A percentile compares a stretch with the other conserved stretches of the same genome.
Evolutionary conservation across 2,797 vertebrate genomes (phyloP).

Genomic region (Pelobates cultripes): DNA sequence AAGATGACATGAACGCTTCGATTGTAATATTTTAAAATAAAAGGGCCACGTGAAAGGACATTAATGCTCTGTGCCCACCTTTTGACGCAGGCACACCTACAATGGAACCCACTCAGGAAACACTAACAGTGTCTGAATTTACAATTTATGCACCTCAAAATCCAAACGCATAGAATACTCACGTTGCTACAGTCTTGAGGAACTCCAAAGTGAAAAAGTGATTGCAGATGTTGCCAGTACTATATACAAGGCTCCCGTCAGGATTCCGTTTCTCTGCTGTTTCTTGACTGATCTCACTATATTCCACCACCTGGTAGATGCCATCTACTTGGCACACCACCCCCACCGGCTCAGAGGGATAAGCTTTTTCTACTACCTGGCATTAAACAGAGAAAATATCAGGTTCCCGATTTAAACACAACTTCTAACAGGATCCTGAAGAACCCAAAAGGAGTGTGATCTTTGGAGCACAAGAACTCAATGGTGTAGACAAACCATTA

Average conservation of each 20-base stretch:
- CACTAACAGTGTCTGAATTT: too few species aligned
- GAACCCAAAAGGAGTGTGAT: too few species aligned
- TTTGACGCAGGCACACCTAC: too few species aligned
- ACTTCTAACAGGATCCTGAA: too few species aligned
- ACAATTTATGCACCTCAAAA: too few species aligned
- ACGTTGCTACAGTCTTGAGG: constrained; percentile 80
- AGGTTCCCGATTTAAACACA: neutral
- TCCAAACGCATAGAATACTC: constrained; percentile 48
- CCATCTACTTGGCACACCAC: constrained; percentile 88
- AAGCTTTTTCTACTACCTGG: constrained; percentile 90
- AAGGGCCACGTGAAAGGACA: too few species aligned
- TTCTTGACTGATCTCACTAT: constrained; percentile 85
- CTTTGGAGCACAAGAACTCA: too few species aligned
- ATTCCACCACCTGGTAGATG: constrained; percentile 89
- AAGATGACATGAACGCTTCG: too few species aligned
- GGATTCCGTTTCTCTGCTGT: constrained; percentile 67
- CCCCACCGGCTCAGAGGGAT: constrained; percentile 86
- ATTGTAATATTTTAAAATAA: too few species aligned
- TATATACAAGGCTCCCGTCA: constrained; percentile 77
- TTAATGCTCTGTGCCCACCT: too few species aligned
- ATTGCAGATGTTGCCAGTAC: constrained; percentile 91
- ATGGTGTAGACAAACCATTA: too few species aligned
- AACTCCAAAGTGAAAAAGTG: constrained; percentile 91
- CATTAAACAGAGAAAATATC: neutral
- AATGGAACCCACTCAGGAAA: too few species aligned